These are phyloP conservation scores for Elgaria multicarinata DNA, from an alignment of 2,113 vertebrate genomes.

Conservation along the genomic window DNA sequence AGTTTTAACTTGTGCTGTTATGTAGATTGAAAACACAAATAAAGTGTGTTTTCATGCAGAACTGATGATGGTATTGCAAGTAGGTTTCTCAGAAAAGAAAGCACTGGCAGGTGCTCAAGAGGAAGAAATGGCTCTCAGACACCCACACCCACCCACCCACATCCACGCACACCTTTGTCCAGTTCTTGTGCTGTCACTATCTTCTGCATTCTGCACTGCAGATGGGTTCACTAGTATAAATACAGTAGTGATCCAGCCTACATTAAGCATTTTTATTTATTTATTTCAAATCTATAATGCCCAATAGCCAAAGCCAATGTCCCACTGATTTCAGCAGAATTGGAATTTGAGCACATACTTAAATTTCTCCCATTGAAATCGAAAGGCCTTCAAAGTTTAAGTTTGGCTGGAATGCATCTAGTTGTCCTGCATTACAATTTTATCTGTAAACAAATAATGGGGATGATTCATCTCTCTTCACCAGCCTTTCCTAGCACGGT, in stretches of 20 bases:
- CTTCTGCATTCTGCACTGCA: neutral
- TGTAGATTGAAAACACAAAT: conserved; percentile 46
- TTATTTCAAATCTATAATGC: too few relatives aligned
- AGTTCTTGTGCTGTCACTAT: neutral
- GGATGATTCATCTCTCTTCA: neutral
- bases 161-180: neutral
- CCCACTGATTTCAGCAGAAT: neutral
- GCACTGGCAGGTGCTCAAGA: neutral
- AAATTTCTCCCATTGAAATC: neutral
- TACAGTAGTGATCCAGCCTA: neutral
- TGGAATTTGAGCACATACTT: neutral
- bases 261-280: neutral
- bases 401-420: neutral
- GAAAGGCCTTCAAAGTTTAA: neutral
- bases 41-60: neutral
- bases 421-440: neutral
- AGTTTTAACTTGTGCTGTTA: conserved; percentile 68
- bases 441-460: conserved; percentile 7
- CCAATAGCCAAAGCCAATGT: too few relatives aligned
- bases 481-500: neutral
- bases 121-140: neutral
- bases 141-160: neutral
- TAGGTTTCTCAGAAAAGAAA: neutral
- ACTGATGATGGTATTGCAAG: neutral
- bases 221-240: neutral